Base-by-base conservation (phyloP, 2,888 invertebrate genomes). In the Opisthograptis luteolata region DNA sequence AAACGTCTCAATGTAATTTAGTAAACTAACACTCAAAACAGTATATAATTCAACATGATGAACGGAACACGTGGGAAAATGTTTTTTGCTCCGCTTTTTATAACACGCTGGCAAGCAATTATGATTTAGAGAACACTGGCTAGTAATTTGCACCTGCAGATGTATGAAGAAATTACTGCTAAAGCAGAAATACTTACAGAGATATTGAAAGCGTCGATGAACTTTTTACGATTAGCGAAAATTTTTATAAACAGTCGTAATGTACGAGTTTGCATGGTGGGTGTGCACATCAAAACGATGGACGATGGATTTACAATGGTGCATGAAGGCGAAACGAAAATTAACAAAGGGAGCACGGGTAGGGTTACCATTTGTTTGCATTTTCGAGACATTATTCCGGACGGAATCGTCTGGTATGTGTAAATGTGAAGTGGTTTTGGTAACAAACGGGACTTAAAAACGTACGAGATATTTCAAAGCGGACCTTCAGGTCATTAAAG, bases 261-360 rank as follows among this genome's bases (percentile, higher is more conserved):
- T 39, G 37, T 44, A 39, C 27, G 24, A 12, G 30, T 40, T 32
- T 19, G 35, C 35, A 44, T 49, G 49, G 37, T 49, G 49, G 37
- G 27, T 43, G 48, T 42, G 31, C 42, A 58, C 53, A 55, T 58
- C 58, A 66, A 66, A 70, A 65, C 61, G 41, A 27, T 50, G 57
- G 56, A 54, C n/a, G 72, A 75, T 71, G 76, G 76, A 79, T 80
- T 81, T 80, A 81, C 74, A 74, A 70, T 73, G 66, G 68, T 68
- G 72, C 70, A 75, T 72, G 34, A 28, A 28, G 34, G 4, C 62
- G 61, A 68, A 69, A 64, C 55, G 71, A 73, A 70, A 71, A 74
- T 73, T 74, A 76, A 79, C 75, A 79, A 80, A 75, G 70, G 68
- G 73, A 69, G 13, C 27, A 9, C 9, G 7, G 22, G 2, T 43